These are phyloP conservation scores for Tupiocoris notatus DNA, from an alignment of 2,888 invertebrate species.

Conservation along the genomic window DNA sequence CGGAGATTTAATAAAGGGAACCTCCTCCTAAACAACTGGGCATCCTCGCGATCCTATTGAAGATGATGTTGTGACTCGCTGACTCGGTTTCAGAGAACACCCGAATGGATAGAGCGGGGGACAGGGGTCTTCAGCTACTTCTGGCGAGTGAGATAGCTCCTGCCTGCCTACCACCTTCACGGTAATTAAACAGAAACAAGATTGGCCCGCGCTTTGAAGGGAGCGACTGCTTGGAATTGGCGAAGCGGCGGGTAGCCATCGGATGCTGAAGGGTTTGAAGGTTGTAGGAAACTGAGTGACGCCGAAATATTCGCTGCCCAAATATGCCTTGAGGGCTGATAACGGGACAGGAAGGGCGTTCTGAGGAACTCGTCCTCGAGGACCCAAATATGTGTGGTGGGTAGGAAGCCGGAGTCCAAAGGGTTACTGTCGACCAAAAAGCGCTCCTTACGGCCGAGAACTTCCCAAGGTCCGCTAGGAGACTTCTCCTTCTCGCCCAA, in stretches of 20 bases:
- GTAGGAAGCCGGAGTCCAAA: slow-evolving; percentile 35
- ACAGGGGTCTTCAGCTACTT: neutral
- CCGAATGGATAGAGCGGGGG: neutral
- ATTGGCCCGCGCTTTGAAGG: slow-evolving; percentile 36
- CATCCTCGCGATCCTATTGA: slow-evolving; percentile 34
- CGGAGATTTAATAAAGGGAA: slow-evolving; percentile 26
- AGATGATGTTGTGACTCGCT: slow-evolving; percentile 6
- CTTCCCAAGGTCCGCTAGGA: neutral
- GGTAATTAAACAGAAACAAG: slow-evolving; percentile 40
- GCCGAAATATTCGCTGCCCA: slow-evolving; percentile 37
- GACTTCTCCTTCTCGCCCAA: neutral
- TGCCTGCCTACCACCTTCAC: slow-evolving; percentile 18
- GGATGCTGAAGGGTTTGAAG: neutral
- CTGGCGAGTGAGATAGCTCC: neutral
- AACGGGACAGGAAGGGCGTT: neutral
- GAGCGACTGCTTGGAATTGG: slow-evolving; percentile 3
- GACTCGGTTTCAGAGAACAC: neutral
- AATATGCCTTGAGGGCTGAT: slow-evolving; percentile 37
- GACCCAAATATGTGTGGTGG: slow-evolving; percentile 30
- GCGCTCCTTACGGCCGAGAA: neutral
- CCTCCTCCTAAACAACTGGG: slow-evolving; percentile 33
- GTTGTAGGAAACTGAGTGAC: neutral
- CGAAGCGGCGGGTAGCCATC: neutral
- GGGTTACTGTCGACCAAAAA: neutral
- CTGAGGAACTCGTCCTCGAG: neutral